These are phyloP conservation scores for Poecilia latipinna DNA, from an alignment of 2,113 vertebrate genomes.

Conservation along the genomic window DNA sequence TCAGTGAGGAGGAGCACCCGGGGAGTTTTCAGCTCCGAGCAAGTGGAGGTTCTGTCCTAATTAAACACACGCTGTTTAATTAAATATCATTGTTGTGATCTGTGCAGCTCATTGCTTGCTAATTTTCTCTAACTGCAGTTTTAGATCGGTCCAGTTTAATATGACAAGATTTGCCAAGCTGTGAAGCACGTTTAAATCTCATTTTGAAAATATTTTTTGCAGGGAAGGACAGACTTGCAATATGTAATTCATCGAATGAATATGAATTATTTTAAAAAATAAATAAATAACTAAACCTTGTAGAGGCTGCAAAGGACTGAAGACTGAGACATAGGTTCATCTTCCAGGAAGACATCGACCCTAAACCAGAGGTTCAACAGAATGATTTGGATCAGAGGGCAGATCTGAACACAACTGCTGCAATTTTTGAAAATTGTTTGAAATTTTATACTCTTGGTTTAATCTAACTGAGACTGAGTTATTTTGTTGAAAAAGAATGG, in stretches of 20 bases:
- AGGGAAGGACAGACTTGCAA: background rate
- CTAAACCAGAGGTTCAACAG: background rate
- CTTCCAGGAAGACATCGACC: background rate
- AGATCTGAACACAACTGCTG: no score
- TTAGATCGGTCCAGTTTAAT: background rate
- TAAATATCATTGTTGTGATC: background rate
- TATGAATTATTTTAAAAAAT: no score
- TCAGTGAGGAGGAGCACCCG: background rate
- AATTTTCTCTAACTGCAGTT: background rate
- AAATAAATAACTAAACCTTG: no score
- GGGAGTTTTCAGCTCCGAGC: constrained; percentile 1
- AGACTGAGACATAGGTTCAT: background rate
- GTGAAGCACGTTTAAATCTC: background rate
- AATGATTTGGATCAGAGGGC: background rate
- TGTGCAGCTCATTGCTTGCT: background rate
- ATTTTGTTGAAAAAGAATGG: no score
- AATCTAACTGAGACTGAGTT: no score
- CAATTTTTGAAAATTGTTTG: no score
- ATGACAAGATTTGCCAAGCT: background rate
- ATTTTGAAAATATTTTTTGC: background rate
- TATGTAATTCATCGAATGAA: no score
- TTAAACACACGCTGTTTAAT: constrained; percentile 25
- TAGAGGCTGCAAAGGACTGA: background rate
- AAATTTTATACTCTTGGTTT: no score
- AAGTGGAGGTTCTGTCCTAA: constrained; percentile 12